Conservation (phyloP, 37 sponge, comb jelly and placozoan genomes). For the Hexactinellida sp. region DNA sequence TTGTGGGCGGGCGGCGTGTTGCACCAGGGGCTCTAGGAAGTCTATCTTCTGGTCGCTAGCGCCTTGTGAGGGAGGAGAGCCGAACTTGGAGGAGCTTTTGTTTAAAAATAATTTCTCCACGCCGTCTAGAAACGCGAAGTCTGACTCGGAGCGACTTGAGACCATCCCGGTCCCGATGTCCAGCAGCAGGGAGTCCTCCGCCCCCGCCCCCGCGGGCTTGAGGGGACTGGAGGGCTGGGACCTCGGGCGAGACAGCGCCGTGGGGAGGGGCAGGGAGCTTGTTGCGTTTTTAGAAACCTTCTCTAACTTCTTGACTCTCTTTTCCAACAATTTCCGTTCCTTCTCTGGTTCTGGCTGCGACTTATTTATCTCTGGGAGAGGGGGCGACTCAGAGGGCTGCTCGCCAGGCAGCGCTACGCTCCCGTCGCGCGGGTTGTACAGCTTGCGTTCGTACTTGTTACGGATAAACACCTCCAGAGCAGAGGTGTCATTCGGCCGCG, state of each 20-base stretch:
- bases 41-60: not conserved
- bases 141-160: not conserved
- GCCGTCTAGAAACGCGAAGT: not conserved
- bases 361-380: not conserved
- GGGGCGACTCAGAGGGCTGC: not conserved
- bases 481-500: not conserved
- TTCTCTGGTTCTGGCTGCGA: not conserved
- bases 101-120: not conserved
- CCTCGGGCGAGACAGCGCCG: not conserved
- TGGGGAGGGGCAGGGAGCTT: not conserved
- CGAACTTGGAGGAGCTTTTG: not conserved
- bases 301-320: not conserved
- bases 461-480: not conserved
- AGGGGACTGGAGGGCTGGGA: slow-evolving; percentile 3
- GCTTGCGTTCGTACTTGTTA: not conserved
- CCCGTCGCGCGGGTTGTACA: not conserved
- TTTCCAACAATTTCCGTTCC: not conserved
- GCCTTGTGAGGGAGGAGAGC: not conserved
- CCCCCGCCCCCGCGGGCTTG: not conserved
- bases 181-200: not conserved
- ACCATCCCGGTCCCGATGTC: not conserved
- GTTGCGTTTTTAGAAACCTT: not conserved
- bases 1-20: not conserved
- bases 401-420: not conserved
- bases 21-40: not conserved